Percentiles rank a stretch among this genome's conserved stretches.
phyloP scores from a whole-genome alignment of 2,113 vertebrate species.

The Syngnathoides biaculeatus region DNA sequence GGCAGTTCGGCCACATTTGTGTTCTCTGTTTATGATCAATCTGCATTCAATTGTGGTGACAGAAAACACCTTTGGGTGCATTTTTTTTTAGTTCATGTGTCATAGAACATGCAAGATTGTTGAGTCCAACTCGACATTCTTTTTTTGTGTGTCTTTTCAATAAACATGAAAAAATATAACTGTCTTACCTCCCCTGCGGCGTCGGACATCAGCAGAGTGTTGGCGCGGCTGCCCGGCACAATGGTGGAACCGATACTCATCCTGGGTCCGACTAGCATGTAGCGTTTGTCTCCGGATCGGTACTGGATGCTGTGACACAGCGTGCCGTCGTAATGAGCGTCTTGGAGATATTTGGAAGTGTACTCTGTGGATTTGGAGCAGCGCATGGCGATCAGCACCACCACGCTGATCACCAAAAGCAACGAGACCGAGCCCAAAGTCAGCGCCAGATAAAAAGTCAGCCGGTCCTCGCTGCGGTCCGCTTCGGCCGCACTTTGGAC shows the following conservation, averaged over 20 bases:
- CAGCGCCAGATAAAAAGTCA: constrained; percentile 58
- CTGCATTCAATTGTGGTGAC: too few species aligned
- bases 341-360: constrained; percentile 52
- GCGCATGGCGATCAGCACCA: constrained; percentile 58
- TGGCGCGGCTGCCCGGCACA: constrained; percentile 57
- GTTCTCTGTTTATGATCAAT: too few species aligned
- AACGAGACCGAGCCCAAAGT: constrained; percentile 57
- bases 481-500: constrained; percentile 28
- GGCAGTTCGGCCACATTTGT: too few species aligned
- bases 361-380: constrained; percentile 53
- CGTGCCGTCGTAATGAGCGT: constrained; percentile 53
- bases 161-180: neutral
- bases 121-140: too few species aligned
- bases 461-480: constrained; percentile 18
- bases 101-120: too few species aligned
- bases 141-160: neutral
- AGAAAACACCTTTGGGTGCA: too few species aligned
- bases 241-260: constrained; percentile 67
- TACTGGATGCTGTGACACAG: constrained; percentile 67
- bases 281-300: constrained; percentile 67
- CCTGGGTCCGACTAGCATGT: constrained; percentile 69
- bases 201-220: constrained; percentile 56
- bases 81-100: too few species aligned
- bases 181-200: constrained; percentile 50
- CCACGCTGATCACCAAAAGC: constrained; percentile 61